These are phyloP conservation scores for Tetanocera ferruginea DNA, from an alignment of 2,888 invertebrate genomes.

Conservation along the genomic window DNA sequence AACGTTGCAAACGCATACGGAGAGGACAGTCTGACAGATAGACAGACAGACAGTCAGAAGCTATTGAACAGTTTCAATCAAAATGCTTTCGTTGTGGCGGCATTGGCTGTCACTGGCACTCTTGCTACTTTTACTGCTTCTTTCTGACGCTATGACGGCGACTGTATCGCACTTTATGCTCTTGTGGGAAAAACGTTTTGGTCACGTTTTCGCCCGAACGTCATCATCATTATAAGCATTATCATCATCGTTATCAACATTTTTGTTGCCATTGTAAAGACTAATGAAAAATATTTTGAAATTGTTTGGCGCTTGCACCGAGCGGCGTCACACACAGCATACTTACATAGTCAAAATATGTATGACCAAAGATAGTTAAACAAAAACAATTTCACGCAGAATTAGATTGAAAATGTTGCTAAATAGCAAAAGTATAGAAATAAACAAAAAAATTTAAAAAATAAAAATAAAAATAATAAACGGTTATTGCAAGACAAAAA, in stretches of 20 bases:
- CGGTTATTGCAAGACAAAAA: neutral
- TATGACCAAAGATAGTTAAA: too few relatives aligned
- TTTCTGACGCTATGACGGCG: neutral
- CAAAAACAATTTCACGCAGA: neutral
- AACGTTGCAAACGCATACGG: neutral
- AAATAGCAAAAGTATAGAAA: neutral
- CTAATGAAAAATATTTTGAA: conserved; percentile 16
- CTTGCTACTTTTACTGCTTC: neutral
- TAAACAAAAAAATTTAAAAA: neutral
- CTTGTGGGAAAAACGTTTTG: conserved; percentile 28
- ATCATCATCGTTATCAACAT: neutral
- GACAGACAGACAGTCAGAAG: neutral
- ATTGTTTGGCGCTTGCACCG: conserved; percentile 24
- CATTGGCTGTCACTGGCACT: neutral
- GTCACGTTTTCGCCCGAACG: neutral
- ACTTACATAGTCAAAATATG: neutral
- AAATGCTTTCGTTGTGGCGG: neutral
- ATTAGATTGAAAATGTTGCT: neutral
- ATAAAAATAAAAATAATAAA: neutral
- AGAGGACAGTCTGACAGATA: neutral
- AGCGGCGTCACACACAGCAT: neutral
- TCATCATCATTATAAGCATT: neutral
- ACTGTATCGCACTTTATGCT: neutral
- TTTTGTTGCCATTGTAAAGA: neutral
- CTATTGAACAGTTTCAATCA: neutral